These are phyloP conservation scores for Sabellastarte sp. DNA, from an alignment of 2,888 invertebrate species.

Conservation along the genomic window DNA sequence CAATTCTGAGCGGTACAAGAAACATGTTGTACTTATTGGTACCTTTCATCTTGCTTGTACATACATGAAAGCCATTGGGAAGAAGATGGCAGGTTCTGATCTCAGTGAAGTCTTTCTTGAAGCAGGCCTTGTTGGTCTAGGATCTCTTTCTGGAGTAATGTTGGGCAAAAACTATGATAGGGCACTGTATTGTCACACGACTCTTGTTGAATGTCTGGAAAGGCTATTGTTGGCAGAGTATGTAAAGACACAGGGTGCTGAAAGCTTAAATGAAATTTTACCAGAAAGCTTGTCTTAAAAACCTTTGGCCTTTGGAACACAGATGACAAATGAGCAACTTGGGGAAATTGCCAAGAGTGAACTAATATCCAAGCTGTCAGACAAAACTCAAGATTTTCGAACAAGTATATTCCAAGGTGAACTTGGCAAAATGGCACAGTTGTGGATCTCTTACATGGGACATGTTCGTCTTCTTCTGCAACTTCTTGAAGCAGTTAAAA, in stretches of 20 bases:
- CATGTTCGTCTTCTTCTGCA: constrained; percentile 3
- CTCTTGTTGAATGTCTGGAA: constrained; percentile 22
- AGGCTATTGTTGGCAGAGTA: constrained; percentile 9
- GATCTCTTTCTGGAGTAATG: constrained; percentile 26
- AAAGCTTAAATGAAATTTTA: not conserved
- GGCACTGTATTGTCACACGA: constrained; percentile 29
- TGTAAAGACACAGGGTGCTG: not conserved
- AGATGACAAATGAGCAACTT: not conserved
- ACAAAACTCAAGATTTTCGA: not conserved
- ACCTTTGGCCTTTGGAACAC: not conserved
- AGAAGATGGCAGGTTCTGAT: constrained; percentile 25
- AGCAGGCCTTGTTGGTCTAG: constrained; percentile 15
- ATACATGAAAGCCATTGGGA: constrained; percentile 19
- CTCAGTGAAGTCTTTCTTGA: constrained; percentile 22
- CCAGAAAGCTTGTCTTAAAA: not conserved
- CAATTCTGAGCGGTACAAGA: constrained; percentile 13
- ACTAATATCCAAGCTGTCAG: not conserved
- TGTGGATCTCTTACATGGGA: constrained; percentile 8
- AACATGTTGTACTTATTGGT: constrained; percentile 23
- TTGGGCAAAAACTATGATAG: constrained; percentile 27
- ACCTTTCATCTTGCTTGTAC: constrained; percentile 19
- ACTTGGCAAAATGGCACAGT: constrained; percentile 8
- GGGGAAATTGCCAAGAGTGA: not conserved
- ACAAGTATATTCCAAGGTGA: not conserved
- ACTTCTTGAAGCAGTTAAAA: constrained; percentile 7